Percentiles rank a stretch among this genome's conserved stretches.
phyloP scores from a whole-genome alignment of 1,140 invertebrate genomes.

The Helicorthomorpha holstii region DNA sequence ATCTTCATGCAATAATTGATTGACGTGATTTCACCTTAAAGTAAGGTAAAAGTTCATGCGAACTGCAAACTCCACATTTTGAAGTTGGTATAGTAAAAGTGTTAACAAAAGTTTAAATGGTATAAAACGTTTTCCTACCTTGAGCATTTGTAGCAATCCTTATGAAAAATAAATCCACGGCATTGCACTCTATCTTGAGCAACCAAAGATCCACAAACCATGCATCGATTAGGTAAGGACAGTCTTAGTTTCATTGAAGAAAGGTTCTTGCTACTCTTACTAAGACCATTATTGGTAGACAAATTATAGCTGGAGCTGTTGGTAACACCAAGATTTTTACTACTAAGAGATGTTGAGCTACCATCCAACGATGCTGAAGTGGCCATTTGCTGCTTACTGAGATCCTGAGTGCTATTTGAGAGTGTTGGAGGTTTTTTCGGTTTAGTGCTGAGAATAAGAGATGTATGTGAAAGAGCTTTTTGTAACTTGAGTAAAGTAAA shows the following conservation, averaged over 20 bases:
- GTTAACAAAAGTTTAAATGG: neutral
- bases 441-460: neutral
- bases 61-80: neutral
- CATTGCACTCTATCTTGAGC: constrained; percentile 5
- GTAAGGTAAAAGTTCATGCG: neutral
- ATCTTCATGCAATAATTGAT: too few species aligned
- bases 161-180: constrained; percentile 2
- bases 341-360: neutral
- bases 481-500: constrained; percentile 7
- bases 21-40: too few species aligned
- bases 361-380: neutral
- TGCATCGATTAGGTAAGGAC: constrained; percentile 6
- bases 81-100: neutral
- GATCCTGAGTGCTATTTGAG: constrained; percentile 6
- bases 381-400: neutral
- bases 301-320: too few species aligned
- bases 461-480: constrained; percentile 7
- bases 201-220: constrained; percentile 1
- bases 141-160: constrained; percentile 7
- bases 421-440: constrained; percentile 2
- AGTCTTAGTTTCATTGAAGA: constrained; percentile 6
- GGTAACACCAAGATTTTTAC: neutral
- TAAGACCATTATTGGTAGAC: neutral
- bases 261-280: neutral
- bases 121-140: neutral